These are phyloP conservation scores for Mythimna lalbum DNA, from an alignment of 2,888 invertebrate species.

Conservation along the genomic window DNA sequence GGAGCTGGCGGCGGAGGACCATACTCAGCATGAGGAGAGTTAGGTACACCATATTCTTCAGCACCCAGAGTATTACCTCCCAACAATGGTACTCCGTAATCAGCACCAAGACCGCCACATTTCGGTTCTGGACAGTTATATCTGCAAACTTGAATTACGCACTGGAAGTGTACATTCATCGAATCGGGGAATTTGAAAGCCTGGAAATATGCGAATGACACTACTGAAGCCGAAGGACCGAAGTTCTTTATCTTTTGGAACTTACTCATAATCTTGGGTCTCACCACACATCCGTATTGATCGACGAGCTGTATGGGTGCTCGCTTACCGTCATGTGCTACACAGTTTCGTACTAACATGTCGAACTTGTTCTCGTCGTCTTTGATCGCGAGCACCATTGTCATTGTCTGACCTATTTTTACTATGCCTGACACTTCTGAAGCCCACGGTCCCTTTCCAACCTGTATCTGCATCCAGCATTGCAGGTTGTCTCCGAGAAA, in stretches of 20 bases:
- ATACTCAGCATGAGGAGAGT: conserved; percentile 92
- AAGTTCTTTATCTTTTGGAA: conserved; percentile 99
- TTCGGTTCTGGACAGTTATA: conserved; percentile 98
- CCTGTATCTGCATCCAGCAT: conserved; percentile 99
- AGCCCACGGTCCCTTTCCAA: conserved; percentile 99
- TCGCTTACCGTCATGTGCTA: conserved; percentile 98
- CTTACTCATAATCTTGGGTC: conserved; percentile 98
- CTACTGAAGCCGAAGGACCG: conserved; percentile 97
- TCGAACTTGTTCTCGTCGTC: conserved; percentile 99
- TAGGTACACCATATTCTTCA: conserved; percentile 92
- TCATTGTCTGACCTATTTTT: conserved; percentile 99
- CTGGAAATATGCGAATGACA: conserved; percentile 98
- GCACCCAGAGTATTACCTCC: conserved; percentile 91
- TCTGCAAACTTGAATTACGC: conserved; percentile 98
- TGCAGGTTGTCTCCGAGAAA: conserved; percentile 98
- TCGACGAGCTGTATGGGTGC: conserved; percentile 98
- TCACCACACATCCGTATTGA: conserved; percentile 97
- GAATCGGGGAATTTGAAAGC: conserved; percentile 99
- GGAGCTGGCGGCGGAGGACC: conserved; percentile 92
- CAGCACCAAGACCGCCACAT: conserved; percentile 94
- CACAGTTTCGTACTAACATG: conserved; percentile 98
- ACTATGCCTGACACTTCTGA: conserved; percentile 98
- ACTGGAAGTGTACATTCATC: conserved; percentile 99
- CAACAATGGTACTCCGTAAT: conserved; percentile 92
- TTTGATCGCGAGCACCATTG: conserved; percentile 98